phyloP scores from a whole-genome alignment of 2,113 vertebrate genomes.

The Psittacula cyanocephala region DNA sequence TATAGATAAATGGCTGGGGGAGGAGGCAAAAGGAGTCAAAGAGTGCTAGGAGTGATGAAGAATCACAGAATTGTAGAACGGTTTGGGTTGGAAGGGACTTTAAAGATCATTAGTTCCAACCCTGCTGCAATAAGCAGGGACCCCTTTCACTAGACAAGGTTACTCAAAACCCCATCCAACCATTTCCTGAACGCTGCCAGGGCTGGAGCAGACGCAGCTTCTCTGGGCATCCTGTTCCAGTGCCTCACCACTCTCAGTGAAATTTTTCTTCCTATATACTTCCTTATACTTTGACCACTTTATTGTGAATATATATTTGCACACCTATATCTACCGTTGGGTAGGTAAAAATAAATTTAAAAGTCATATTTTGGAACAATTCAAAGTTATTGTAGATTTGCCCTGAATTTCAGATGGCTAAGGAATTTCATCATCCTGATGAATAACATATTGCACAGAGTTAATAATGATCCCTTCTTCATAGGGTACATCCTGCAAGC shows the following conservation, averaged over 20 bases:
- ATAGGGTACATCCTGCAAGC: not conserved
- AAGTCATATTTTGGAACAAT: not conserved
- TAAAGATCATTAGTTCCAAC: not conserved
- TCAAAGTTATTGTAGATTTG: not conserved
- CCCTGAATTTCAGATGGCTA: not conserved
- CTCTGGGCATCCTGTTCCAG: not conserved
- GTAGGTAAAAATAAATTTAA: not conserved
- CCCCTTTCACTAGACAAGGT: not conserved
- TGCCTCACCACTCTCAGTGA: not conserved
- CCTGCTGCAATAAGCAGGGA: not conserved
- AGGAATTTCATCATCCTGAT: not conserved
- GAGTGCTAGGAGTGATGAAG: not conserved
- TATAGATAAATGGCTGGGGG: fast-evolving
- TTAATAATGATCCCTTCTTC: not conserved
- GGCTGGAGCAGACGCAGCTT: not conserved
- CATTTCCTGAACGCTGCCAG: not conserved
- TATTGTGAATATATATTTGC: not conserved
- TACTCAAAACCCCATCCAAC: not conserved
- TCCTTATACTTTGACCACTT: not conserved
- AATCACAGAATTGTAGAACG: not conserved
- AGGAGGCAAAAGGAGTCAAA: not conserved
- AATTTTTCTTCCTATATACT: not conserved
- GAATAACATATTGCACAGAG: not conserved
- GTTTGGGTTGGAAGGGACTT: not conserved
- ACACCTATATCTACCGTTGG: fast-evolving